Conservation (phyloP, 2,797 vertebrate species). For the Graptemys geographica region DNA sequence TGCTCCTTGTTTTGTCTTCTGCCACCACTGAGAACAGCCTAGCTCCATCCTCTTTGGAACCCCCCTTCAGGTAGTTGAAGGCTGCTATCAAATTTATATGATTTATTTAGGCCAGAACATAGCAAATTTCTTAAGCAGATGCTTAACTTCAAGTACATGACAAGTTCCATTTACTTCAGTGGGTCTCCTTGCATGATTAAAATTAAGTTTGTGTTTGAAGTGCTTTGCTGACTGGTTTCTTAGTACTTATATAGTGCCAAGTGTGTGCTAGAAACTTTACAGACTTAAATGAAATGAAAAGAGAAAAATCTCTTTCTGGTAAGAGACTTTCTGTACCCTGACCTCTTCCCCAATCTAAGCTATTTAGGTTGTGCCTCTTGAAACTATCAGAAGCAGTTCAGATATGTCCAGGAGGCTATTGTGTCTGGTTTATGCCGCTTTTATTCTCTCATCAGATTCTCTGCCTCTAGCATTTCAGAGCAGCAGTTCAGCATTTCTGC, state of each 20-base stretch:
- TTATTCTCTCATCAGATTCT: neutral
- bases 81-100: neutral
- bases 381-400: fast-evolving
- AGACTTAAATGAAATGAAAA: neutral
- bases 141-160: neutral
- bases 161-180: neutral
- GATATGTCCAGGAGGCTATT: neutral
- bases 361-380: neutral
- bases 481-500: neutral
- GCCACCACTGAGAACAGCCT: no score
- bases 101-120: neutral
- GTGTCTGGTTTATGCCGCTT: neutral
- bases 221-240: neutral
- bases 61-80: no score
- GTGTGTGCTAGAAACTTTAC: neutral
- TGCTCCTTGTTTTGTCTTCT: no score
- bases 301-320: neutral
- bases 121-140: neutral
- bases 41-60: no score
- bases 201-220: neutral
- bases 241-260: neutral
- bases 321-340: neutral
- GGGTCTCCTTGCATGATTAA: neutral
- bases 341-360: neutral
- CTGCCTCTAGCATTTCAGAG: neutral